Conservation (phyloP, 2,888 invertebrate species). For the Drosophila phalerata region DNA sequence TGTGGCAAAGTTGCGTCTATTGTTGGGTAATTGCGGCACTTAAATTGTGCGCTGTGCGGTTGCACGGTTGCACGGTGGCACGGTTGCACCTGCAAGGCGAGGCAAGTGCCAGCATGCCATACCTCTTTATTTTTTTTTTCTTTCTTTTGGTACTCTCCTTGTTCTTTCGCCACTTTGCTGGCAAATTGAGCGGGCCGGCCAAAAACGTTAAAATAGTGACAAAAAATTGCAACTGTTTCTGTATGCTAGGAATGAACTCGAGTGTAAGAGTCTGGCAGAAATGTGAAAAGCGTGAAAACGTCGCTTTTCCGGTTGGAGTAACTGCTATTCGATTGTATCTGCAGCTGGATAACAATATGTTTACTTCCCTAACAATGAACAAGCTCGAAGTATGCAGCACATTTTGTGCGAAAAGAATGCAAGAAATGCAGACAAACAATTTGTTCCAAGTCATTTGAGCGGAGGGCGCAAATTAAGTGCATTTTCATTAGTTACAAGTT, state of each 20-base stretch:
- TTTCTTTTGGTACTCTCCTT: neutral
- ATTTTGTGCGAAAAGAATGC: slow-evolving; percentile 4
- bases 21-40: slow-evolving; percentile 69
- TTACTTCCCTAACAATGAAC: slow-evolving; percentile 27
- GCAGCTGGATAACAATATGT: slow-evolving; percentile 27
- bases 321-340: slow-evolving; percentile 19
- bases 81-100: slow-evolving; percentile 27
- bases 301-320: slow-evolving; percentile 11
- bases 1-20: slow-evolving; percentile 45
- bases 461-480: slow-evolving; percentile 69
- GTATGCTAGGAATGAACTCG: slow-evolving; percentile 27
- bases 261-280: slow-evolving; percentile 23
- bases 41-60: slow-evolving; percentile 35
- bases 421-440: slow-evolving; percentile 41
- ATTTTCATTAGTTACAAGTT: slow-evolving; percentile 76
- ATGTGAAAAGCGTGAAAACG: slow-evolving; percentile 25
- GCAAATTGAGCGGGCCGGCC: slow-evolving; percentile 22
- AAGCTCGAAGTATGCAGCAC: slow-evolving; percentile 14
- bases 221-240: slow-evolving; percentile 21
- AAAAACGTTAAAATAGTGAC: slow-evolving; percentile 14
- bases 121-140: slow-evolving; percentile 2
- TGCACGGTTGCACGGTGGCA: slow-evolving; percentile 13
- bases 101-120: slow-evolving; percentile 9
- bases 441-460: slow-evolving; percentile 70
- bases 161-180: slow-evolving; percentile 1